These are phyloP conservation scores for Coptodon rendalli DNA, from an alignment of 2,113 vertebrate genomes.

Conservation along the genomic window DNA sequence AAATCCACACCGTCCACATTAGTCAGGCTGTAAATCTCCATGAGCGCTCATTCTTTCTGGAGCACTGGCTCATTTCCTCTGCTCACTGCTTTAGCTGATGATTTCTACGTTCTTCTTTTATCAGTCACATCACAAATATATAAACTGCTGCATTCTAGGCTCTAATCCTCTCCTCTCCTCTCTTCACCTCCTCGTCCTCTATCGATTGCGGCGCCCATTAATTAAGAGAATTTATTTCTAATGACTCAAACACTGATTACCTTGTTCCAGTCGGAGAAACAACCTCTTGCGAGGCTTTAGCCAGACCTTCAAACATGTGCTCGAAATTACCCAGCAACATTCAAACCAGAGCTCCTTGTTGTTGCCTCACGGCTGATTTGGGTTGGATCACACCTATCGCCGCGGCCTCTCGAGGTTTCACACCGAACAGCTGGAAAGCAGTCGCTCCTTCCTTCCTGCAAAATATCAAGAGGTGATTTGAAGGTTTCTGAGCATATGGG, in stretches of 20 bases:
- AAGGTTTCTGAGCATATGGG: not conserved
- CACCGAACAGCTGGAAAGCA: not conserved
- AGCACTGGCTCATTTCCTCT: not conserved
- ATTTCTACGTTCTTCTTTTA: not conserved
- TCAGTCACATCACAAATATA: not conserved
- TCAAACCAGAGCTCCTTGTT: not conserved
- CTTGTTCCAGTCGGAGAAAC: not conserved
- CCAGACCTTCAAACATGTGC: not conserved
- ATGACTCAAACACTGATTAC: slow-evolving; percentile 29
- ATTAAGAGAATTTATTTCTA: slow-evolving; percentile 37
- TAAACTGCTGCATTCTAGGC: not conserved
- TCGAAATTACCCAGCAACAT: not conserved
- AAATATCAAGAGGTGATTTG: not conserved
- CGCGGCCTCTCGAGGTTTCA: not conserved
- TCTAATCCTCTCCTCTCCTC: not conserved
- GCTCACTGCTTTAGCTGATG: not conserved
- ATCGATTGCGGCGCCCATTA: slow-evolving; percentile 10
- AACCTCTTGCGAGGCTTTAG: not conserved
- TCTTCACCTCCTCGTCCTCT: not conserved
- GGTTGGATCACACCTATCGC: not conserved
- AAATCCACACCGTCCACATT: slow-evolving; percentile 3
- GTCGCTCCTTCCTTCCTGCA: not conserved
- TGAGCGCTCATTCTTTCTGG: not conserved
- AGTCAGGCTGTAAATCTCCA: not conserved
- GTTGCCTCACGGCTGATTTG: not conserved